phyloP scores from a whole-genome alignment of 2,113 vertebrate species.

The Sminthopsis crassicaudata region DNA sequence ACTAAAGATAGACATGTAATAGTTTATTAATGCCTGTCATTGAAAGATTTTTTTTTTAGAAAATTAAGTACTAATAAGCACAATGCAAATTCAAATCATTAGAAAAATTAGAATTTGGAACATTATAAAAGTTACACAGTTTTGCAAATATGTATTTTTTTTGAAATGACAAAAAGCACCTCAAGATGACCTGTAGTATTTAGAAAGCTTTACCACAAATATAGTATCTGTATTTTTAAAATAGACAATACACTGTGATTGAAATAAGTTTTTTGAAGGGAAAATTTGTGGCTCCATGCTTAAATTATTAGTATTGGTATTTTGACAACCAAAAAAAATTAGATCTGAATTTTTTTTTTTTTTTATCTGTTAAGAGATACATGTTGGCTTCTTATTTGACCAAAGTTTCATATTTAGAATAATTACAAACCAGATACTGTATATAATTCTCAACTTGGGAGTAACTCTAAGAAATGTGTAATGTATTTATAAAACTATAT shows the following conservation, averaged over 20 bases:
- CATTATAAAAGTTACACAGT: background rate
- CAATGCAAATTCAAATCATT: slow-evolving; percentile 18
- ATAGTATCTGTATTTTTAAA: slow-evolving; percentile 68
- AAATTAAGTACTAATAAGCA: slow-evolving; percentile 34
- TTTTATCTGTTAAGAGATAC: slow-evolving; percentile 43
- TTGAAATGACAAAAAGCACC: slow-evolving; percentile 36
- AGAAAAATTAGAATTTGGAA: slow-evolving; percentile 14
- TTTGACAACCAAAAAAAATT: slow-evolving; percentile 44
- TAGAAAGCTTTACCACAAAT: slow-evolving; percentile 65
- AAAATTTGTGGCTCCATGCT: slow-evolving; percentile 51
- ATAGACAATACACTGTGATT: slow-evolving; percentile 63
- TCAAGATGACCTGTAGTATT: slow-evolving; percentile 64
- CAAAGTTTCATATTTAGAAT: slow-evolving; percentile 66
- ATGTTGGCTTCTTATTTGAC: slow-evolving; percentile 32
- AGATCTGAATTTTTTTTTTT: slow-evolving; percentile 61
- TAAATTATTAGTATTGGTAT: slow-evolving; percentile 60
- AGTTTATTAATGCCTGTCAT: slow-evolving; percentile 2
- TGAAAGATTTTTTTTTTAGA: slow-evolving; percentile 47
- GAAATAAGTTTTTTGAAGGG: slow-evolving; percentile 72
- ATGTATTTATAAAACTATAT: slow-evolving; percentile 57
- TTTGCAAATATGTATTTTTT: background rate
- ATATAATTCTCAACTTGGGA: slow-evolving; percentile 56
- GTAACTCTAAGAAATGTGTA: slow-evolving; percentile 62
- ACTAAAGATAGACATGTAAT: slow-evolving; percentile 41
- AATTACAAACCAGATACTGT: slow-evolving; percentile 49